Percentiles rank a stretch among this genome's conserved stretches.
These are phyloP conservation scores for Hedya salicella DNA, from an alignment of 2,888 invertebrate genomes.

Conservation along the genomic window DNA sequence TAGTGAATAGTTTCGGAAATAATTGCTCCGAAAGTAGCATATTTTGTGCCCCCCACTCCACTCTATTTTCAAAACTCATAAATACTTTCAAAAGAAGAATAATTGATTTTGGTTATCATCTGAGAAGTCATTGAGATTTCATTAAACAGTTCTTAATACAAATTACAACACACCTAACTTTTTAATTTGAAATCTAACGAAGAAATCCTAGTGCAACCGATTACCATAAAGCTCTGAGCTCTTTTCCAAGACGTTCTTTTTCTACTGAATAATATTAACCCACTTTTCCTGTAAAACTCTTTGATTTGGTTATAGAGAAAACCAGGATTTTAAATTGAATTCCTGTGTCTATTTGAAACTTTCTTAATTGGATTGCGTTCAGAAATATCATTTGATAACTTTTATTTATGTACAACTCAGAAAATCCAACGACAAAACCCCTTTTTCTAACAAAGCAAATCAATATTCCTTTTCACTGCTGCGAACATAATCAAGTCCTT, in stretches of 20 bases:
- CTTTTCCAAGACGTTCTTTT: slow-evolving; percentile 29
- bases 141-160: background rate
- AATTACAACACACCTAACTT: background rate
- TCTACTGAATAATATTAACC: slow-evolving; percentile 35
- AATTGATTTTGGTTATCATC: no score
- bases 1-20: no score
- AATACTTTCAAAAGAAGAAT: no score
- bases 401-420: background rate
- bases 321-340: slow-evolving; percentile 28
- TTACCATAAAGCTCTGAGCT: slow-evolving; percentile 29
- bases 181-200: slow-evolving; percentile 24
- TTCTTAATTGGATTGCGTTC: slow-evolving; percentile 22
- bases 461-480: slow-evolving; percentile 12
- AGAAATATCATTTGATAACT: slow-evolving; percentile 4
- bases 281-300: slow-evolving; percentile 27
- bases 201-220: slow-evolving; percentile 6
- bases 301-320: slow-evolving; percentile 16
- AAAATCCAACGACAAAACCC: background rate
- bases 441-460: slow-evolving; percentile 1
- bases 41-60: no score
- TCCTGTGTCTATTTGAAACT: slow-evolving; percentile 21
- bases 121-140: no score
- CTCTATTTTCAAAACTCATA: no score
- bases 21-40: no score
- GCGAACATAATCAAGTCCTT: slow-evolving; percentile 16